A percentile compares a stretch with the other conserved stretches of the same genome.
These are phyloP conservation scores for Anas bernieri DNA, from an alignment of 2,797 vertebrate species.

Conservation along the genomic window DNA sequence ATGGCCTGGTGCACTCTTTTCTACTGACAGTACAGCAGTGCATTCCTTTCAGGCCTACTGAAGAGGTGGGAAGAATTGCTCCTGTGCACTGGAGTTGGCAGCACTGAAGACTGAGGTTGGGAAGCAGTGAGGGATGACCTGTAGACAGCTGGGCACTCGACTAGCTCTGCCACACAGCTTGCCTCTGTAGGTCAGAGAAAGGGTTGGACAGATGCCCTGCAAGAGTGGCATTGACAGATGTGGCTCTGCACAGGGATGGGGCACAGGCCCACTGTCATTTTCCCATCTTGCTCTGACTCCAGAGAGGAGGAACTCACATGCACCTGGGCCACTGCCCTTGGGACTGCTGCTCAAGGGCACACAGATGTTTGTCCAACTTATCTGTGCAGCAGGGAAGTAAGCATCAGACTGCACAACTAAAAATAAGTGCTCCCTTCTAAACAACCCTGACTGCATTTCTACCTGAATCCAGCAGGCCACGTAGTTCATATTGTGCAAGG, in stretches of 20 bases:
- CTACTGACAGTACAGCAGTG: background rate
- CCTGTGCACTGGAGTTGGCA: background rate
- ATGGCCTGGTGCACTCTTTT: background rate
- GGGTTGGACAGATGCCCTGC: background rate
- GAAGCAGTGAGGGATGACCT: background rate
- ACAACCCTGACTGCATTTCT: background rate
- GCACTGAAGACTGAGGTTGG: background rate
- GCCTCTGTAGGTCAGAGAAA: background rate
- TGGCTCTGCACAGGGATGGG: background rate
- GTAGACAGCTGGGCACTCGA: background rate
- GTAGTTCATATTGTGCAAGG: background rate
- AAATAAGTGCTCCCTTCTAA: slow-evolving; percentile 51
- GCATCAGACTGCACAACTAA: slow-evolving; percentile 1
- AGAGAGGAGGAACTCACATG: background rate
- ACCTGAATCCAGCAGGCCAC: background rate
- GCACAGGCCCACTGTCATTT: background rate
- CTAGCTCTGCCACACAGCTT: background rate
- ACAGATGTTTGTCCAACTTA: slow-evolving; percentile 20
- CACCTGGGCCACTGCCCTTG: background rate
- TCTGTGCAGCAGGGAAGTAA: background rate
- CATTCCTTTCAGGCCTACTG: background rate
- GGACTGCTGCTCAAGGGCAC: slow-evolving; percentile 47
- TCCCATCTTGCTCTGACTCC: background rate
- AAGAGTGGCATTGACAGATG: background rate
- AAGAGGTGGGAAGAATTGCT: background rate